Evolutionary conservation across 1,140 invertebrate genomes (phyloP).

Genomic region (Eumeta japonica): DNA sequence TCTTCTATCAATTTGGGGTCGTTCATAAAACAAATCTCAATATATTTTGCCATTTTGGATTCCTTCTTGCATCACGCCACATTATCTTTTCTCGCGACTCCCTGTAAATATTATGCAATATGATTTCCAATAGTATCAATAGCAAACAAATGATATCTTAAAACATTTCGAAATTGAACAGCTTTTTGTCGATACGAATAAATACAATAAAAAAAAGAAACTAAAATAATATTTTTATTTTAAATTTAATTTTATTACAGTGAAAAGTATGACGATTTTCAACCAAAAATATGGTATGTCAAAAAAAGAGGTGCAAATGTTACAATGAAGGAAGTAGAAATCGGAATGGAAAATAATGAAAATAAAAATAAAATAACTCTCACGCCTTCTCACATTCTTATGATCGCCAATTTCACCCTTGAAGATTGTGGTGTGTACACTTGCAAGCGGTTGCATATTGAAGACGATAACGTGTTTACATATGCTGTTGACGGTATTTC

Average conservation of each 20-base stretch:
- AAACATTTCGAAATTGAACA: too few relatives aligned
- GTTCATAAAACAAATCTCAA: too few relatives aligned
- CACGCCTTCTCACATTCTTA: slow-evolving; percentile 8
- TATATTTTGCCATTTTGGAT: too few relatives aligned
- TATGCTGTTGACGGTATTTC: slow-evolving; percentile 18
- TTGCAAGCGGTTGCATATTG: slow-evolving; percentile 6
- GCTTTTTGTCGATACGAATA: too few relatives aligned
- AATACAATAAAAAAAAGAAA: too few relatives aligned
- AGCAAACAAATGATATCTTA: too few relatives aligned
- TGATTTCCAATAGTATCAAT: too few relatives aligned
- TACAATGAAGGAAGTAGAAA: background rate
- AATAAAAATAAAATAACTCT: slow-evolving; percentile 1
- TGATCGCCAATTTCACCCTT: slow-evolving; percentile 8
- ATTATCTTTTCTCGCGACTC: too few relatives aligned
- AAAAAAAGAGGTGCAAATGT: background rate
- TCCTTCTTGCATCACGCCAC: too few relatives aligned
- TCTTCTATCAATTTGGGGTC: too few relatives aligned
- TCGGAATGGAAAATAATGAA: slow-evolving; percentile 1
- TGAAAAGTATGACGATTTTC: background rate
- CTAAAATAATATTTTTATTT: too few relatives aligned
- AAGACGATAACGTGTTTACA: slow-evolving; percentile 5
- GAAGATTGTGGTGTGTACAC: slow-evolving; percentile 13
- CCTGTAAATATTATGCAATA: too few relatives aligned
- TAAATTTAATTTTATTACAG: slow-evolving; percentile 2
- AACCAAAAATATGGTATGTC: slow-evolving; percentile 3